Percentiles rank a stretch among this genome's conserved stretches.
phyloP scores from a whole-genome alignment of 2,888 invertebrate species.

The Globia sparganii region DNA sequence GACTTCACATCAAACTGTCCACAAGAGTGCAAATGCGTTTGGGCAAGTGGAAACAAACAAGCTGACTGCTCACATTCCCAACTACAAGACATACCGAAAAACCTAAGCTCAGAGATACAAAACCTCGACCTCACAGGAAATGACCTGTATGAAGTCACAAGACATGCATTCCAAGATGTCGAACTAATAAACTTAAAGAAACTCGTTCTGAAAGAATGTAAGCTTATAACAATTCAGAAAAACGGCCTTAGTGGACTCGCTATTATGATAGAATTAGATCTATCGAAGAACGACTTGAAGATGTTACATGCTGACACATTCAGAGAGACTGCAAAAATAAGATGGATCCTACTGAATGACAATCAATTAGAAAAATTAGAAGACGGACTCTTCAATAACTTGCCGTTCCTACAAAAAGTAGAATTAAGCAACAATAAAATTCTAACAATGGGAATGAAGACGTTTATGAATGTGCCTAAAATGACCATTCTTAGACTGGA shows the following conservation, averaged over 20 bases:
- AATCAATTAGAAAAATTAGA: conserved; percentile 94
- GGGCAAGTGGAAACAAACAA: conserved; percentile 95
- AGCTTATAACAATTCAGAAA: conserved; percentile 93
- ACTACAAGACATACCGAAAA: conserved; percentile 93
- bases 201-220: conserved; percentile 93
- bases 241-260: conserved; percentile 94
- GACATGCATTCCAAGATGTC: conserved; percentile 92
- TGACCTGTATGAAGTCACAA: conserved; percentile 91
- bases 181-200: conserved; percentile 95
- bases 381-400: conserved; percentile 93
- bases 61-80: conserved; percentile 94
- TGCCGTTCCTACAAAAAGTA: conserved; percentile 94
- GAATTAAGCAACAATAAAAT: conserved; percentile 94
- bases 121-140: conserved; percentile 94
- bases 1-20: conserved; percentile 92
- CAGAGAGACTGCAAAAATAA: conserved; percentile 92
- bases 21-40: conserved; percentile 94
- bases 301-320: conserved; percentile 93
- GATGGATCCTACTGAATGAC: conserved; percentile 93
- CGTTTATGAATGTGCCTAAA: conserved; percentile 93
- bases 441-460: conserved; percentile 92
- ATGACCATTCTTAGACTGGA: conserved; percentile 93
- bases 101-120: conserved; percentile 93
- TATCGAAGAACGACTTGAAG: conserved; percentile 93
- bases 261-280: conserved; percentile 95